Evolutionary conservation across 1,140 invertebrate genomes (phyloP).

Genomic region (Andricus grossulariae): DNA sequence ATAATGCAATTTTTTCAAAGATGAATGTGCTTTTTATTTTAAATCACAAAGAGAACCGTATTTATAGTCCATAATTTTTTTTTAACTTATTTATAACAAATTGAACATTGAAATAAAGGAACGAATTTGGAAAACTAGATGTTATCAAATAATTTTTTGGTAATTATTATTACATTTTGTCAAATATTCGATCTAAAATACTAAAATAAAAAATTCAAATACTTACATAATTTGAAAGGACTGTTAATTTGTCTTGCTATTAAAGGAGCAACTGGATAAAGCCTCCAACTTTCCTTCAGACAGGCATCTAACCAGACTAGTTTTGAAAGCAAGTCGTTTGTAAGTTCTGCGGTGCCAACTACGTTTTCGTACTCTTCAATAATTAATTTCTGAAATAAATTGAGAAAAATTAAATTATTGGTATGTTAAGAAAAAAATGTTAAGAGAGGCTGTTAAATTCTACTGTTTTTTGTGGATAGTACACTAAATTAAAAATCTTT

Average conservation of each 20-base stretch:
- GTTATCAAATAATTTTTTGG: no score
- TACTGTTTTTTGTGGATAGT: not conserved
- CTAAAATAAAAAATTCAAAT: constrained; percentile 22
- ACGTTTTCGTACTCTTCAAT: constrained; percentile 75
- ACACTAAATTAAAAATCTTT: no score
- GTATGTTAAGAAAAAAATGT: not conserved
- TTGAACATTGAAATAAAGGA: no score
- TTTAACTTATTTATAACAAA: no score
- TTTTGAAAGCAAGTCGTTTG: constrained; percentile 72
- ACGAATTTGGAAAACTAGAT: no score
- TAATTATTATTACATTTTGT: no score
- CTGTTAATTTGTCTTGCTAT: constrained; percentile 74
- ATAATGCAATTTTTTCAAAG: no score
- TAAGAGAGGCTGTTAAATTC: not conserved
- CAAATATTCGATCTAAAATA: not conserved
- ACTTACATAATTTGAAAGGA: constrained; percentile 64
- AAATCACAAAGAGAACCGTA: no score
- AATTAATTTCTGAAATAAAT: constrained; percentile 74
- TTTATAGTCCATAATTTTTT: no score
- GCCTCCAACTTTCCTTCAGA: constrained; percentile 72
- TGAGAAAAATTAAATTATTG: not conserved
- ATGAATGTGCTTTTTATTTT: no score
- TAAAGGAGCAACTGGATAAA: constrained; percentile 78
- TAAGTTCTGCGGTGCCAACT: constrained; percentile 67
- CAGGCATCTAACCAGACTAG: constrained; percentile 77